Base-by-base conservation (phyloP, 2,888 invertebrate genomes). In the Pocota personata region DNA sequence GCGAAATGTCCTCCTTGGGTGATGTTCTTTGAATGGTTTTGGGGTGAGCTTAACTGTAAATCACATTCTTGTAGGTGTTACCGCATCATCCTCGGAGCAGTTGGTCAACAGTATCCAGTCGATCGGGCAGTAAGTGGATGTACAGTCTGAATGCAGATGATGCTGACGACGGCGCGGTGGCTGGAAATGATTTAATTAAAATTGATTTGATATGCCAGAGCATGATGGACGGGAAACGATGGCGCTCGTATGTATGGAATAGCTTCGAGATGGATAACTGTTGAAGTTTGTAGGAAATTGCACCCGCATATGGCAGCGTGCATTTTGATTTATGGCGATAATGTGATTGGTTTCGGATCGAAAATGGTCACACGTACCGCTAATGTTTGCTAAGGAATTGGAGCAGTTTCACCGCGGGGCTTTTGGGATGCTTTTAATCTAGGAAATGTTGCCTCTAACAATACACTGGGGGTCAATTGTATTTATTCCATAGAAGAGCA, bases 31-130 rank as follows among this genome's bases (percentile, higher is more conserved):
- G 75, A 71, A 84, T 86, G 72, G 86, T 76, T 86, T 80, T 69
- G 75, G 84, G 84, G 69, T 64, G 64, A 80, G 80, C 76, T 71
- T 86, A 86, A 86, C 86, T 86, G 86, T 86, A 86, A 86, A 80
- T 80, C 86, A 86, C 86, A 86, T 86, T 86, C 86, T 82, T 86
- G 86, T 77, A 86, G 82, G 86, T 86, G 86, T 86, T 86, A 66
- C 76, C 52, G 62, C 69, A 7, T 72, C 82, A 66, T 76, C 66
- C 76, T 66, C 10, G 55, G n/a, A 82, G 86, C 76, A 76, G 46
- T 82, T 82, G 86, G 86, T 82, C 82, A 82, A 67, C 86, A 76
- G 76, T 71, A 66, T 66, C 76, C 12, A 30, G n/a, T 43, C 57
- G 50, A 21, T 57, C 58, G 21, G 43, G 8, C 60, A 46, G 16